Base-by-base conservation (phyloP, 2,797 vertebrate species). In the Trachurus trachurus region DNA sequence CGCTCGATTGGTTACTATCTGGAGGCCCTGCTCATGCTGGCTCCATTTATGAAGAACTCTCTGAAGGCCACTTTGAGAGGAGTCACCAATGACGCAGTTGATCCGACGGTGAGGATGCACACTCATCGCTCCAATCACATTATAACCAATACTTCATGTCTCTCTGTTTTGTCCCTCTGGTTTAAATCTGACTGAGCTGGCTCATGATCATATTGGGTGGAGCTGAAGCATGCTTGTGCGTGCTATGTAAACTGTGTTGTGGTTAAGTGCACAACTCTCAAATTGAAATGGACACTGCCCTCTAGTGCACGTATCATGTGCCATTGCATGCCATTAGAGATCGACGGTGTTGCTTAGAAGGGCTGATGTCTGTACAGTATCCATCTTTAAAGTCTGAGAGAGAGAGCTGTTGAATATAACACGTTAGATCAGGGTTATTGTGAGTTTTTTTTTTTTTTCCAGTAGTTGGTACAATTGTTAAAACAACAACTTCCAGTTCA, bases 11-110 rank as follows among this genome's bases (percentile, higher is more conserved):
- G 98, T 4, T 99, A 99, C 88, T 99, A 98, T 75, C 92, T 99
- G 86, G 98, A 99, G 89, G 94, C 96, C 31, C 93, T 99, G 54
- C 94, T 99, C 61, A 97, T 98, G 93, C 80, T 99, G 73, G 97
- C 97, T 13, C 98, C 98, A 0, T 99, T 99, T 87, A 97, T 98
- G 97, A 99, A 99, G 85, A 95, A 87, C n/a, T 82, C 97, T 0
- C 63, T 99, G 71, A 97, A 92, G 91, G 96, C 96, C 61, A 92
- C 96, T 4, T 93, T 99, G 40, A 96, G 93, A 47, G 98, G 98
- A 34, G 96, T 99, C 79, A 99, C 98, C 78, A 99, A 98, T 42
- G 96, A 97, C 91, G 95, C 97, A 40, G 87, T 84, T 2, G 98
- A 99, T 89, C 98, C 98, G 19, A 98, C 98, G 0, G 98, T 99